phyloP scores from a whole-genome alignment of 1,140 invertebrate species.

The Drosophila novamexicana region DNA sequence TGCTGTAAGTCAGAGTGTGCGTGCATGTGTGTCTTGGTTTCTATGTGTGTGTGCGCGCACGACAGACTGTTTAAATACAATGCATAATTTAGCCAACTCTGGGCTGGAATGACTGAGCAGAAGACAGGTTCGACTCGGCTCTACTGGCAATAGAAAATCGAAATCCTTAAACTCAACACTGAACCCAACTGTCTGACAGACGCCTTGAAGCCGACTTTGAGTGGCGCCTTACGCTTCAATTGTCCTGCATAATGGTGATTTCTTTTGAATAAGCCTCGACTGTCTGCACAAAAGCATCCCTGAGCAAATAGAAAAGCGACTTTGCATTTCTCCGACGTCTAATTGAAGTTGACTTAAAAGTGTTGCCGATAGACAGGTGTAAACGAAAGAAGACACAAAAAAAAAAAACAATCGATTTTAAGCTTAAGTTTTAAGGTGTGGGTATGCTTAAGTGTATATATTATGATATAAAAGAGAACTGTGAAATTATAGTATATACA shows the following conservation, averaged over 20 bases:
- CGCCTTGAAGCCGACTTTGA: conserved; percentile 35
- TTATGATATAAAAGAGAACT: too few relatives aligned
- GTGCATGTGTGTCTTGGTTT: neutral
- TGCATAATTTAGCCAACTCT: conserved; percentile 37
- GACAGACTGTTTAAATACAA: conserved; percentile 23
- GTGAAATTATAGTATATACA: too few relatives aligned
- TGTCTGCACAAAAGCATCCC: conserved; percentile 58
- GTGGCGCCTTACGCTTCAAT: conserved; percentile 67
- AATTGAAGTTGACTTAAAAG: conserved; percentile 74
- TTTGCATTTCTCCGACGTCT: conserved; percentile 55
- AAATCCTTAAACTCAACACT: conserved; percentile 42
- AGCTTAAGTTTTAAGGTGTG: too few relatives aligned
- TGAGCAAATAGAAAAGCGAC: conserved; percentile 69
- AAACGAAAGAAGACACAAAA: neutral
- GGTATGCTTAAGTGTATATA: too few relatives aligned
- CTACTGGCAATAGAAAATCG: conserved; percentile 22
- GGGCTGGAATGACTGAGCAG: neutral
- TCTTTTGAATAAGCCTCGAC: conserved; percentile 67
- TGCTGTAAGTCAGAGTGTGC: neutral
- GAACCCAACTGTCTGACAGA: conserved; percentile 42
- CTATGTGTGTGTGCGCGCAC: neutral
- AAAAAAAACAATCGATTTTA: too few relatives aligned
- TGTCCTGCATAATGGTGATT: conserved; percentile 72
- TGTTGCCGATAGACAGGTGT: conserved; percentile 39
- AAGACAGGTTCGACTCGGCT: neutral